phyloP scores from a whole-genome alignment of 2,113 vertebrate genomes.

The Ictidomys tridecemlineatus region DNA sequence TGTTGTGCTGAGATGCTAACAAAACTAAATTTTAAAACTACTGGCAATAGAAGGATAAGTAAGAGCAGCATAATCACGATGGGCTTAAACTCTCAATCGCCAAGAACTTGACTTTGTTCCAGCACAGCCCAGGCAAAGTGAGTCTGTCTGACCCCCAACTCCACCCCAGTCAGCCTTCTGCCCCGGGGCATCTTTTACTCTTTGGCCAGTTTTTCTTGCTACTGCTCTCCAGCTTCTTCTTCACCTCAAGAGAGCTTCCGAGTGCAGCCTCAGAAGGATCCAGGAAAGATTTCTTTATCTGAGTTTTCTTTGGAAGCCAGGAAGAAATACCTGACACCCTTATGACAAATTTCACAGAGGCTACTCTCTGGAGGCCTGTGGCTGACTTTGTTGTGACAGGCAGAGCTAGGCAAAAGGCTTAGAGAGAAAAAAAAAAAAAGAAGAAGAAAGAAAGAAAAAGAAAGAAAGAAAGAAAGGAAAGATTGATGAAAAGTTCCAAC shows the following conservation, averaged over 20 bases:
- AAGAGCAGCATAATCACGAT: slow-evolving; percentile 89
- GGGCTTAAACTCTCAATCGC: slow-evolving; percentile 60
- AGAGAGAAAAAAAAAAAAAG: background rate
- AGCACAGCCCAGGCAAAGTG: slow-evolving; percentile 81
- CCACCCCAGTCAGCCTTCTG: slow-evolving; percentile 48
- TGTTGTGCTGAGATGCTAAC: slow-evolving; percentile 74
- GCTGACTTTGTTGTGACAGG: slow-evolving; percentile 49
- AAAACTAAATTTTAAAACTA: slow-evolving; percentile 86
- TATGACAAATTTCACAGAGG: slow-evolving; percentile 92
- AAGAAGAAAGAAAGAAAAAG: background rate
- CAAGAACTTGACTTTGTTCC: slow-evolving; percentile 81
- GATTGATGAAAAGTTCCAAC: slow-evolving; percentile 57
- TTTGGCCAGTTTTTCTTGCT: slow-evolving; percentile 21
- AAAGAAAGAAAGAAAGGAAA: background rate
- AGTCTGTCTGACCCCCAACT: slow-evolving; percentile 73
- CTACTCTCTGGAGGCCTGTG: slow-evolving; percentile 65
- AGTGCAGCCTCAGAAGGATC: background rate
- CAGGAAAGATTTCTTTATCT: slow-evolving; percentile 48
- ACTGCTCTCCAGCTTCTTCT: slow-evolving; percentile 69
- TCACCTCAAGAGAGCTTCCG: slow-evolving; percentile 76
- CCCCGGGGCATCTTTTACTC: slow-evolving; percentile 84
- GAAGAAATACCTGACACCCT: slow-evolving; percentile 96
- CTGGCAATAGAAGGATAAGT: slow-evolving; percentile 84
- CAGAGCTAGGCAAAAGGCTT: slow-evolving; percentile 63
- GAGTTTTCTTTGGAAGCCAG: slow-evolving; percentile 92